Evolutionary conservation across 2,888 invertebrate genomes (phyloP), one percentile per base, ranked within the genome.

Genomic region (Nebria brevicollis): DNA sequence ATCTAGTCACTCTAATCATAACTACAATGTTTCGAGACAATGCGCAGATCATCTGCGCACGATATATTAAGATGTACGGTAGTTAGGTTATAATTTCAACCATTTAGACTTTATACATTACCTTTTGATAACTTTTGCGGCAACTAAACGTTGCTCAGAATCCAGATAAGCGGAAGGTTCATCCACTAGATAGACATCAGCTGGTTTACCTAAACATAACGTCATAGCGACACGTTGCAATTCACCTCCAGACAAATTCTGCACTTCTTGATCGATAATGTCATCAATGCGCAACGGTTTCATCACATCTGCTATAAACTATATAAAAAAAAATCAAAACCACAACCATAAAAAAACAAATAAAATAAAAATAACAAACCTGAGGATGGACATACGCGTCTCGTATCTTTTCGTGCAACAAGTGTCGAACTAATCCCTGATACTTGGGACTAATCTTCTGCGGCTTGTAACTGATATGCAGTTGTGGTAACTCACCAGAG

Each of bases 401-500:
- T 83, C 98, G 93, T 86, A 99, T 98, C 89, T 98, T 98, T 82
- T 99, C 98, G 86, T 98, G 98, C 83, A 99, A 91, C 86, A 99
- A 90, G 87, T 96, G 95, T 73, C 98, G 93, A 4, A 99, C 99
- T 82, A 96, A 93, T 70, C 98, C 97, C 87, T 96, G 95, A 81
- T 96, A 97, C 90, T 98, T 99, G 3, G 99, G 99, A 84, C 98
- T 98, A 89, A 99, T 99, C 90, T 99, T 99, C 91, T 99, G 99
- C 72, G 99, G 99, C 90, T 99, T 99, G 92, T 99, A 99, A 89
- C 98, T 99, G 88, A 99, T 98, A 89, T 98, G 97, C 84, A 99
- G 90, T 86, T 95, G 94, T 0, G 99, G 99, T 83, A 97, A 91
- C 84, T 94, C 93, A 68, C 92, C 95, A 83, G 92, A 91, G 72